Evolutionary conservation across 2,797 vertebrate species (phyloP), one percentile per base, ranked within the genome.

Genomic region (Meda fulgida): DNA sequence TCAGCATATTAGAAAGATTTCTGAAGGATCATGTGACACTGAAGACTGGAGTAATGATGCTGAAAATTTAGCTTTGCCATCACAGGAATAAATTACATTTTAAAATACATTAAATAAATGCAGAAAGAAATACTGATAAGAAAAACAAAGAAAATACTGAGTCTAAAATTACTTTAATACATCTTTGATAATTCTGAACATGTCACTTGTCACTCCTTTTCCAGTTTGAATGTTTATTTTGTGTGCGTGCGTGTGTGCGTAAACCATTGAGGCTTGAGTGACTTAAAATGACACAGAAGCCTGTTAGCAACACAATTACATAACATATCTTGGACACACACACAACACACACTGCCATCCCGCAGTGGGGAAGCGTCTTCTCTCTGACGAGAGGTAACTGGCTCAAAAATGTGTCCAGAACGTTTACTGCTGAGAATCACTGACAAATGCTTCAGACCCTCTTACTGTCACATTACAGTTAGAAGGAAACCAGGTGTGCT

Each of bases 381-480:
- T 71, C 53, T 79, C 38, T 78, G 83, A 84, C 65, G 21, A 58
- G 83, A 70, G 51, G 51, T 84, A 84, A 79, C 79, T 84, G 83
- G 83, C 76, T 84, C 76, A 79, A 79, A 31, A 79, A 79, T 79
- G 38, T 70, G 65, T 78, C 76, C 51, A 70, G 66, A 71, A 36
- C 76, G 3, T 78, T 79, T 84, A 79, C 76, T 79, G 83, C 73
- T 19, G 76, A 71, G 66, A 63, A 70, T 84, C 83, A 71, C 66
- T 84, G 83, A 79, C 65, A 79, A 51, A 78, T 26, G 38, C 51
- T 60, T 53, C 66, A 78, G 48, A 78, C 48, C 36, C 21, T 70
- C 83, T 43, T 69, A 69, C 73, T 48, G 76, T 84, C 75, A 84
- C 65, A 78, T 46, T 70, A 81, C 38, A 76, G 81, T 66, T 21